phyloP scores from a whole-genome alignment of 1,140 invertebrate species.

The Halictus rubicundus region DNA sequence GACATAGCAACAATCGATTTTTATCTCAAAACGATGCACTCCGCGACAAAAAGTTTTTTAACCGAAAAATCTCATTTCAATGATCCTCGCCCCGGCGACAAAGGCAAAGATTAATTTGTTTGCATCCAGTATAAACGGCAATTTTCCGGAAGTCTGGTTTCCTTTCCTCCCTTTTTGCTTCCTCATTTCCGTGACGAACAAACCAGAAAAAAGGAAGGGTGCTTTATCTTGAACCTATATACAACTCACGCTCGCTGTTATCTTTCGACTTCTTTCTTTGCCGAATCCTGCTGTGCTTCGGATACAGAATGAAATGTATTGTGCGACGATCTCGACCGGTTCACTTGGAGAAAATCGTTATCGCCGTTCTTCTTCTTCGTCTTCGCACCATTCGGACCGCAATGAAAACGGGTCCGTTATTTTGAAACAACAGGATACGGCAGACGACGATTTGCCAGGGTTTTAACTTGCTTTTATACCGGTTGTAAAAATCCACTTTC shows the following conservation, averaged over 20 bases:
- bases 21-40: neutral
- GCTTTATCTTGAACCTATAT: constrained; percentile 36
- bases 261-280: constrained; percentile 36
- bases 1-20: accelerated
- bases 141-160: constrained; percentile 34
- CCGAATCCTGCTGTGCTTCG: constrained; percentile 8
- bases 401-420: neutral
- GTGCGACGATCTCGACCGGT: neutral
- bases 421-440: neutral
- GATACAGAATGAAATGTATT: neutral
- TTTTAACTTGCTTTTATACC: neutral
- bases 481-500: neutral
- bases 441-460: neutral
- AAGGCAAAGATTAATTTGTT: constrained; percentile 48
- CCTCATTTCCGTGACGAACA: constrained; percentile 16
- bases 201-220: constrained; percentile 7
- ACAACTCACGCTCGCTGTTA: constrained; percentile 25
- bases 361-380: neutral
- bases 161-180: neutral
- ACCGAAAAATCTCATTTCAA: neutral
- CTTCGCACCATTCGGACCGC: neutral
- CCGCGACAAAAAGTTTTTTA: neutral
- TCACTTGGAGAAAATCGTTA: neutral
- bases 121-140: constrained; percentile 25
- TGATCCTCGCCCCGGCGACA: constrained; percentile 6